A percentile compares a stretch with the other conserved stretches of the same genome.
Evolutionary conservation across 2,888 invertebrate genomes (phyloP).

Genomic region (Dryadula phaetusa): DNA sequence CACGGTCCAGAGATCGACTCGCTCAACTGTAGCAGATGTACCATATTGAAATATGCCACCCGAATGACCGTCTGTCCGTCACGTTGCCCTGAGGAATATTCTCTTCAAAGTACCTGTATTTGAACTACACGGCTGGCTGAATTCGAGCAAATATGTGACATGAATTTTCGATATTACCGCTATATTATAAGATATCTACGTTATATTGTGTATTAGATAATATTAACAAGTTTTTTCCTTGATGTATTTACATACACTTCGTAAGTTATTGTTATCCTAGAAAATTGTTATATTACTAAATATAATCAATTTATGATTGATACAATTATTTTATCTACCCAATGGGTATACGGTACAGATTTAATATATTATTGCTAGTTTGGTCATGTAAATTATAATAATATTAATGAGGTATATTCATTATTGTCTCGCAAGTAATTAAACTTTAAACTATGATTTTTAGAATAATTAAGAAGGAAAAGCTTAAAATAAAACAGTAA

Average conservation of each 20-base stretch:
- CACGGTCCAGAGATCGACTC: slow-evolving; percentile 63
- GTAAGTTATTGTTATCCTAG: too few species aligned
- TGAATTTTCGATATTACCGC: slow-evolving; percentile 56
- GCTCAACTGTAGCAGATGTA: slow-evolving; percentile 64
- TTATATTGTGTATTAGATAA: not conserved
- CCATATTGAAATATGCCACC: slow-evolving; percentile 78
- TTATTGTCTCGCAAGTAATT: too few species aligned
- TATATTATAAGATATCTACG: not conserved
- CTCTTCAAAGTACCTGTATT: slow-evolving; percentile 70
- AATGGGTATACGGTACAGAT: too few species aligned
- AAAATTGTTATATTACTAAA: too few species aligned
- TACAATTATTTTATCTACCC: too few species aligned
- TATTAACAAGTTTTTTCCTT: too few species aligned
- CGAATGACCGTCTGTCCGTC: slow-evolving; percentile 66
- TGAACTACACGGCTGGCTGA: slow-evolving; percentile 67
- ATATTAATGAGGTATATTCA: too few species aligned
- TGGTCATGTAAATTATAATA: too few species aligned
- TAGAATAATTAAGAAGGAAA: not conserved
- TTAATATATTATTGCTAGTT: too few species aligned
- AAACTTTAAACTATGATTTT: not conserved
- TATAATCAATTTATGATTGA: too few species aligned
- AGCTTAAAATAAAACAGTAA: too few species aligned
- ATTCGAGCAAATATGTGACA: slow-evolving; percentile 65
- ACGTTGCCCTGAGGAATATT: slow-evolving; percentile 68
- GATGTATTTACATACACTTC: too few species aligned